Evolutionary conservation across 2,888 invertebrate species (phyloP).

Genomic region (Nysson spinosus): DNA sequence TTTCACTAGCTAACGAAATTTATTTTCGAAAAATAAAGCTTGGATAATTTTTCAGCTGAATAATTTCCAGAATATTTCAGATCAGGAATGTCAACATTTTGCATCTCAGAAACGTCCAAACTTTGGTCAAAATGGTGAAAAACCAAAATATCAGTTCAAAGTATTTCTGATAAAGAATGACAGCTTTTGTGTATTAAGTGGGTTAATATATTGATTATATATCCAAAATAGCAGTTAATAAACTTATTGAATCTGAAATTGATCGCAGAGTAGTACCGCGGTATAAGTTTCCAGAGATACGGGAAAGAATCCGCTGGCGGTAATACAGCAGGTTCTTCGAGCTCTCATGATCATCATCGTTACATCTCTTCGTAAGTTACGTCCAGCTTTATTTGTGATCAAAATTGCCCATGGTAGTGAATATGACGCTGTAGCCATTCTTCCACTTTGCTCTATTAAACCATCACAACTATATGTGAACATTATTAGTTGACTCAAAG

Average conservation of each 20-base stretch:
- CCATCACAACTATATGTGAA: slow-evolving; percentile 27
- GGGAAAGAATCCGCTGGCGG: slow-evolving; percentile 38
- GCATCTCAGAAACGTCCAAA: no score
- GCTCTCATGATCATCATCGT: slow-evolving; percentile 45
- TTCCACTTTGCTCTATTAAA: slow-evolving; percentile 7
- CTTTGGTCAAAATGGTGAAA: no score
- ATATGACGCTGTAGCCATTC: background rate
- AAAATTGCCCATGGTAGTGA: slow-evolving; percentile 2
- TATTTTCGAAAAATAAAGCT: no score
- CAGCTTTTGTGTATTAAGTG: no score
- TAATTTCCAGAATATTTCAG: no score
- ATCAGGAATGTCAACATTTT: no score
- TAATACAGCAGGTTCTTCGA: slow-evolving; percentile 28
- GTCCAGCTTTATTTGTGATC: slow-evolving; percentile 8
- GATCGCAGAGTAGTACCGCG: slow-evolving; percentile 17
- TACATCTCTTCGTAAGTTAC: slow-evolving; percentile 32
- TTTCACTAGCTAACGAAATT: no score
- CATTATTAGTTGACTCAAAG: slow-evolving; percentile 20
- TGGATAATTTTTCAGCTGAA: no score
- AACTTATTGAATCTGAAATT: background rate
- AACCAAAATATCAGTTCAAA: no score
- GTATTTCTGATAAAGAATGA: no score
- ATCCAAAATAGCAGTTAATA: background rate
- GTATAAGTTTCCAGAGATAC: slow-evolving; percentile 46
- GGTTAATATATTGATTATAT: background rate